phyloP scores from a whole-genome alignment of 2,888 invertebrate species.

The Eretmocerus hayati region DNA sequence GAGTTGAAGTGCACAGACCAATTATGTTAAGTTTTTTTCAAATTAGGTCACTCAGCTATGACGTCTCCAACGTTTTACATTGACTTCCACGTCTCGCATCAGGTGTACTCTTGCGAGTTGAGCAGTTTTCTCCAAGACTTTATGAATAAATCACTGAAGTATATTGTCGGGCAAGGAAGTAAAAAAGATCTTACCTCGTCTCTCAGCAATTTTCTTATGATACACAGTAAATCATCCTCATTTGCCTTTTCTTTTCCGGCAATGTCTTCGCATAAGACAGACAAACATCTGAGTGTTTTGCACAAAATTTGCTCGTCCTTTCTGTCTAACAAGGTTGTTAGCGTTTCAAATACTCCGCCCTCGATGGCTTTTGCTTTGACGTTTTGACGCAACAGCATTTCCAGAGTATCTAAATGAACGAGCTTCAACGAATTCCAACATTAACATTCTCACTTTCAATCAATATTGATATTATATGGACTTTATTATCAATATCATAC shows the following conservation, averaged over 20 bases:
- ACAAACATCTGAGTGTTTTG: slow-evolving; percentile 37
- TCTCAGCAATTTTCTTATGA: slow-evolving; percentile 35
- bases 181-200: slow-evolving; percentile 35
- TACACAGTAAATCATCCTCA: slow-evolving; percentile 36
- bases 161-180: too few species aligned
- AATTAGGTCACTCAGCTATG: too few species aligned
- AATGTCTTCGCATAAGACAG: slow-evolving; percentile 37
- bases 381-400: slow-evolving; percentile 39
- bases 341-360: slow-evolving; percentile 38
- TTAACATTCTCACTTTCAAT: background rate
- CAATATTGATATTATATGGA: background rate
- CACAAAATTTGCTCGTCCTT: slow-evolving; percentile 32
- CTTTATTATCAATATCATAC: slow-evolving; percentile 18
- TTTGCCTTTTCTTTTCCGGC: slow-evolving; percentile 41
- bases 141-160: background rate
- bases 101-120: too few species aligned
- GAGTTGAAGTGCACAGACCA: too few species aligned
- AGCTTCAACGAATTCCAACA: slow-evolving; percentile 17
- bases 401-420: slow-evolving; percentile 41
- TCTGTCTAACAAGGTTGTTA: slow-evolving; percentile 35
- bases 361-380: slow-evolving; percentile 43
- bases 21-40: too few species aligned
- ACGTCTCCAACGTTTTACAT: too few species aligned
- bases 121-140: background rate
- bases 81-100: too few species aligned